Evolutionary conservation across 2,888 invertebrate genomes (phyloP).

Genomic region (Macrophya alboannulata): DNA sequence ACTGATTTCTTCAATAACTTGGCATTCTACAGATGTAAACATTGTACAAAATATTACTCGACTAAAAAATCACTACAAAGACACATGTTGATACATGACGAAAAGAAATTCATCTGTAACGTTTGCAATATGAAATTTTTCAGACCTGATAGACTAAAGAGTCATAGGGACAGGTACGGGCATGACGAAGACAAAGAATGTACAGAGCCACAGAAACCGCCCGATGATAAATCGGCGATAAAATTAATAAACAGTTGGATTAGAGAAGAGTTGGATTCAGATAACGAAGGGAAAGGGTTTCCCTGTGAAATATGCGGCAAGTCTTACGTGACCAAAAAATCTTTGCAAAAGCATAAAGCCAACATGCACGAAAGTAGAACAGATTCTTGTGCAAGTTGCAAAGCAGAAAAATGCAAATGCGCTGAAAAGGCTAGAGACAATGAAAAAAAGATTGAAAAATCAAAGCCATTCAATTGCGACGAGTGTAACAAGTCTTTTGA

Average conservation of each 20-base stretch:
- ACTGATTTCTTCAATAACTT: constrained; percentile 55
- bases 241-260: constrained; percentile 75
- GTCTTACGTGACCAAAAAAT: constrained; percentile 73
- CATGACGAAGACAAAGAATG: constrained; percentile 64
- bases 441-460: constrained; percentile 60
- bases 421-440: constrained; percentile 55
- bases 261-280: constrained; percentile 72
- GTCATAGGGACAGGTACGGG: constrained; percentile 67
- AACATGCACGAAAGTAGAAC: constrained; percentile 65
- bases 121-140: constrained; percentile 72
- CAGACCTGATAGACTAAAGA: constrained; percentile 67
- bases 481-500: constrained; percentile 72
- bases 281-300: constrained; percentile 71
- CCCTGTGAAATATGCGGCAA: constrained; percentile 71
- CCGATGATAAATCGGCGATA: constrained; percentile 70
- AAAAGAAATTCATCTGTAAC: constrained; percentile 68
- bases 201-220: constrained; percentile 65
- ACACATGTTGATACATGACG: constrained; percentile 64
- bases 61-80: constrained; percentile 65
- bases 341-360: constrained; percentile 69
- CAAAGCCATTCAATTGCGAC: constrained; percentile 67
- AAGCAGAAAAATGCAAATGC: constrained; percentile 63
- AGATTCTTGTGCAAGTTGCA: constrained; percentile 56
- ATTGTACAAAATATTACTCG: constrained; percentile 64
- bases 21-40: constrained; percentile 62